These are phyloP conservation scores for Cosmia pyralina DNA, from an alignment of 2,888 invertebrate species.

Conservation along the genomic window DNA sequence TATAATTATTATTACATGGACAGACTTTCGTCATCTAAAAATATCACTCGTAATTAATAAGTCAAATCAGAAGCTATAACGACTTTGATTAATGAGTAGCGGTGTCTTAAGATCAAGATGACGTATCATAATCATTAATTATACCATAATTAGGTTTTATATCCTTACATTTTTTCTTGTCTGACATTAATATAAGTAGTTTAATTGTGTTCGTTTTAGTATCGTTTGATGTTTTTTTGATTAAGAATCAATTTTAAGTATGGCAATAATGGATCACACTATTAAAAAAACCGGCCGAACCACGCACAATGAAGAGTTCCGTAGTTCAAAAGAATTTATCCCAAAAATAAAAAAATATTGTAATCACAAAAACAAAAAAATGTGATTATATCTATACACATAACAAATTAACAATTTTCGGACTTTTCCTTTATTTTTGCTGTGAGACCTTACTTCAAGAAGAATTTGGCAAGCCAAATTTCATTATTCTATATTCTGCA, in stretches of 20 bases:
- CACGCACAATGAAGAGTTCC: too few relatives aligned
- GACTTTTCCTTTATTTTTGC: too few relatives aligned
- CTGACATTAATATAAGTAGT: slow-evolving; percentile 4
- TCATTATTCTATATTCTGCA: too few relatives aligned
- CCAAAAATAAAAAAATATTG: too few relatives aligned
- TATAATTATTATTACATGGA: slow-evolving; percentile 2
- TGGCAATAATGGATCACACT: too few relatives aligned
- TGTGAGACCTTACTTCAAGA: too few relatives aligned
- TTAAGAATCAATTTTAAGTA: background rate
- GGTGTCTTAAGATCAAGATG: slow-evolving; percentile 38
- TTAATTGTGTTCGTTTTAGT: slow-evolving; percentile 3
- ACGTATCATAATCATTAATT: slow-evolving; percentile 47
- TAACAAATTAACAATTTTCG: too few relatives aligned
- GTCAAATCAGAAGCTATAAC: slow-evolving; percentile 28
- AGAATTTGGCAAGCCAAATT: too few relatives aligned
- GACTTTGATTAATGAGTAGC: slow-evolving; percentile 39
- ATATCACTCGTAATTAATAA: slow-evolving; percentile 31
- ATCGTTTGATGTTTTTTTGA: background rate
- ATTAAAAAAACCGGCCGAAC: too few relatives aligned
- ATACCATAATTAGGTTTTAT: slow-evolving; percentile 54
- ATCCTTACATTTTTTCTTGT: slow-evolving; percentile 26
- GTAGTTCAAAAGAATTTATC: too few relatives aligned
- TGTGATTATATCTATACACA: too few relatives aligned
- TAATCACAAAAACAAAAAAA: too few relatives aligned
- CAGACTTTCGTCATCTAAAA: background rate